phyloP scores from a whole-genome alignment of 1,140 invertebrate species.

The Dinoponera quadriceps region DNA sequence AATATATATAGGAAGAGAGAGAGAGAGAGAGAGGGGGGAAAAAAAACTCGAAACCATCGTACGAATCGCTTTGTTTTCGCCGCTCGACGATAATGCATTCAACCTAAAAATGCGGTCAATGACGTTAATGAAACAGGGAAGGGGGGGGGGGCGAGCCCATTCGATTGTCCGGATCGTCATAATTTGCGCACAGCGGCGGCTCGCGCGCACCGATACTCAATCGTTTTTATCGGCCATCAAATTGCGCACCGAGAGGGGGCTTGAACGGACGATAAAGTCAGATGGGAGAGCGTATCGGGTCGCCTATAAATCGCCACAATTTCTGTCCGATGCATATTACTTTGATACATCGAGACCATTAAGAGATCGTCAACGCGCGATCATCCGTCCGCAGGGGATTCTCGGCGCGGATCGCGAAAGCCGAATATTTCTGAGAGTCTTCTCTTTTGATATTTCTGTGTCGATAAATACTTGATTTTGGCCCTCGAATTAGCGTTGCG shows the following conservation, averaged over 20 bases:
- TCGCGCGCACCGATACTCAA: not conserved
- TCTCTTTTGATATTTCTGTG: too few relatives aligned
- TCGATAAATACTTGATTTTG: too few relatives aligned
- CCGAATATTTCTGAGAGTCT: too few relatives aligned
- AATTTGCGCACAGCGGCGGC: not conserved
- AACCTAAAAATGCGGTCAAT: not conserved
- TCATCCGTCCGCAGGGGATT: too few relatives aligned
- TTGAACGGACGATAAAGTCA: not conserved
- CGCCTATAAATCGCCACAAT: not conserved
- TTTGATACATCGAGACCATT: not conserved
- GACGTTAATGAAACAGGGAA: not conserved
- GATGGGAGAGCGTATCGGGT: not conserved
- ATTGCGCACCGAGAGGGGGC: not conserved
- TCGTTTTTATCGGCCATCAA: not conserved
- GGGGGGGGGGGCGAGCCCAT: too few relatives aligned
- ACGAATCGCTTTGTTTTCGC: not conserved
- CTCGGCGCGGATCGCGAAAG: too few relatives aligned
- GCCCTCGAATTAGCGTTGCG: too few relatives aligned
- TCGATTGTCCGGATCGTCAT: not conserved
- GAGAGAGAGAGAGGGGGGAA: too few relatives aligned
- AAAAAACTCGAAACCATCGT: slow-evolving; percentile 4
- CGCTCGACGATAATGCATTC: not conserved
- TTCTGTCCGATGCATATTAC: not conserved
- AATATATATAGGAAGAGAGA: too few relatives aligned
- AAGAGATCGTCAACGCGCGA: not conserved